phyloP scores from a whole-genome alignment of 2,113 vertebrate genomes.

The Noturus placidus region DNA sequence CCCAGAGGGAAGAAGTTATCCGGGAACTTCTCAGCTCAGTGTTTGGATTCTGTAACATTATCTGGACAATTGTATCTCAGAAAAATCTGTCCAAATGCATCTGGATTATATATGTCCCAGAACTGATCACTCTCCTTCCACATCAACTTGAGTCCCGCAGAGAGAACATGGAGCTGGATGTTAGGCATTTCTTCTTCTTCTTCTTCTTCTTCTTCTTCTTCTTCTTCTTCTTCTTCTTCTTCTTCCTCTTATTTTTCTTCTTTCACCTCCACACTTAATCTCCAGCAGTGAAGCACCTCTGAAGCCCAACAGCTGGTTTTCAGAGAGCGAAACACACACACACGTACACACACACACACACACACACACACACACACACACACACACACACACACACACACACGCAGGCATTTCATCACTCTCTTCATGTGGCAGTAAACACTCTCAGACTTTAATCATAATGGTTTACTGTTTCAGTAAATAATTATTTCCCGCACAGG shows the following conservation, averaged over 20 bases:
- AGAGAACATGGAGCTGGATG: not conserved
- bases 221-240: no score
- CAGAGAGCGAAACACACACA: not conserved
- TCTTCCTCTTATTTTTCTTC: not conserved
- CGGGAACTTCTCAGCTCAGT: not conserved
- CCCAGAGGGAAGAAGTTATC: not conserved
- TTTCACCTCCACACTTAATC: not conserved
- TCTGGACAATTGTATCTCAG: not conserved
- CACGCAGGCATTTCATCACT: not conserved
- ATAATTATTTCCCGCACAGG: not conserved
- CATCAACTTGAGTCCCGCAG: not conserved
- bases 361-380: not conserved
- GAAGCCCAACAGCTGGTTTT: not conserved
- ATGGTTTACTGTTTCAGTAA: not conserved
- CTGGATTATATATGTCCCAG: not conserved
- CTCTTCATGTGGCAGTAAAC: slow-evolving; percentile 1
- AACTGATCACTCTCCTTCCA: not conserved
- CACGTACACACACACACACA: slow-evolving; percentile 1
- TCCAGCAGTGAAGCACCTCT: not conserved
- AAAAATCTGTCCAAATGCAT: not conserved
- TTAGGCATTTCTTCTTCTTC: not conserved
- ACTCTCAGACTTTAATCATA: not conserved
- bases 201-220: no score
- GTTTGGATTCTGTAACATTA: not conserved
- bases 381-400: slow-evolving; percentile 4